Conservation (phyloP, 2,113 vertebrate species). For the Antechinus stuartii region DNA sequence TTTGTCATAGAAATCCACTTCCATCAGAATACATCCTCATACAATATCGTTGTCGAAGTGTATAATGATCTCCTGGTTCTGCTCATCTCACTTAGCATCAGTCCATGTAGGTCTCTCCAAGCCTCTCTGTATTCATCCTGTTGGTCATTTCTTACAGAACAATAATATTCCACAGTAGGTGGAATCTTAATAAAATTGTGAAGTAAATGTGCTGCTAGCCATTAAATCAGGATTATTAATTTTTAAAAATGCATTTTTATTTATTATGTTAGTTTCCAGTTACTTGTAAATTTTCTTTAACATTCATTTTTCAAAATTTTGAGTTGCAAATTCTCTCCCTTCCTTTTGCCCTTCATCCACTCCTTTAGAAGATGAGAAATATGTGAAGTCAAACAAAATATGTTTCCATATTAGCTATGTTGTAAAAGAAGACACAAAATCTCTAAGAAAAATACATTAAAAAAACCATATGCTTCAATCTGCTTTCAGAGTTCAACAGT, state of each 20-base stretch:
- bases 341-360: not conserved
- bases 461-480: not conserved
- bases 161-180: not conserved
- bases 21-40: too few relatives aligned
- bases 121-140: too few relatives aligned
- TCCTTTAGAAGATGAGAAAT: not conserved
- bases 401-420: not conserved
- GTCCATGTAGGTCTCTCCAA: too few relatives aligned
- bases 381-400: not conserved
- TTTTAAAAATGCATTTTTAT: not conserved
- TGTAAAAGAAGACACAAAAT: not conserved
- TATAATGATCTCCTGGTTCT: too few relatives aligned
- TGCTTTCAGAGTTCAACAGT: not conserved
- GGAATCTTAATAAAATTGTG: slow-evolving; percentile 39
- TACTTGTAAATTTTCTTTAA: not conserved
- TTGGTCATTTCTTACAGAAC: too few relatives aligned
- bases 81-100: too few relatives aligned
- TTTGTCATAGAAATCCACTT: too few relatives aligned
- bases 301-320: not conserved
- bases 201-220: not conserved
- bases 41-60: too few relatives aligned
- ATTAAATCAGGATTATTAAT: not conserved
- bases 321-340: not conserved
- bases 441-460: not conserved
- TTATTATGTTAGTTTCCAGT: not conserved